These are phyloP conservation scores for Ranitomeya variabilis DNA, from an alignment of 2,113 vertebrate species.

Conservation along the genomic window DNA sequence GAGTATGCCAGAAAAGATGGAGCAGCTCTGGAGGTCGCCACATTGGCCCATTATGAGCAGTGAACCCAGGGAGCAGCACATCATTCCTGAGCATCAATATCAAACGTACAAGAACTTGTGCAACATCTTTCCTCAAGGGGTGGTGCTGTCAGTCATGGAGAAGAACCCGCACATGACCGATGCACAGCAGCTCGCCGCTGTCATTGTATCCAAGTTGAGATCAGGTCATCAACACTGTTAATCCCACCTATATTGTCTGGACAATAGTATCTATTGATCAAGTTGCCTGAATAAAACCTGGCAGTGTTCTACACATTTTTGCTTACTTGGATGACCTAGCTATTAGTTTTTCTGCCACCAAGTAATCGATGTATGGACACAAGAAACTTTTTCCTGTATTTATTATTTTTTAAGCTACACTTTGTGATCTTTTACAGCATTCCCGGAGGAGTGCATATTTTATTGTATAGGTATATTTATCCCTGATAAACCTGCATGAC, in stretches of 20 bases:
- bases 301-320: slow-evolving; percentile 56
- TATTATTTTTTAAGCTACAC: slow-evolving; percentile 56
- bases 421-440: slow-evolving; percentile 70
- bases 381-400: slow-evolving; percentile 48
- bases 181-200: slow-evolving; percentile 93
- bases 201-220: slow-evolving; percentile 94
- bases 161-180: slow-evolving; percentile 97
- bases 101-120: slow-evolving; percentile 98
- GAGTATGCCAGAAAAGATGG: slow-evolving; percentile 98
- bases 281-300: slow-evolving; percentile 52
- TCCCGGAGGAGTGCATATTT: slow-evolving; percentile 81
- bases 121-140: slow-evolving; percentile 94
- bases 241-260: slow-evolving; percentile 45
- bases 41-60: slow-evolving; percentile 85
- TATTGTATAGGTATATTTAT: slow-evolving; percentile 84
- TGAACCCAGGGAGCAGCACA: slow-evolving; percentile 85
- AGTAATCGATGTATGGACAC: slow-evolving; percentile 40
- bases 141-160: slow-evolving; percentile 97
- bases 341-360: slow-evolving; percentile 40
- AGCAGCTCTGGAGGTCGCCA: slow-evolving; percentile 95
- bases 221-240: slow-evolving; percentile 79
- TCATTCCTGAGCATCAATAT: slow-evolving; percentile 94
- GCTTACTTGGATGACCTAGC: slow-evolving; percentile 21
- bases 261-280: slow-evolving; percentile 62
- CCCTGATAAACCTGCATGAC: slow-evolving; percentile 58